Evolutionary conservation across 2,113 vertebrate genomes (phyloP), one percentile per base, ranked within the genome.

Genomic region (Ptychochromis oligacanthus): DNA sequence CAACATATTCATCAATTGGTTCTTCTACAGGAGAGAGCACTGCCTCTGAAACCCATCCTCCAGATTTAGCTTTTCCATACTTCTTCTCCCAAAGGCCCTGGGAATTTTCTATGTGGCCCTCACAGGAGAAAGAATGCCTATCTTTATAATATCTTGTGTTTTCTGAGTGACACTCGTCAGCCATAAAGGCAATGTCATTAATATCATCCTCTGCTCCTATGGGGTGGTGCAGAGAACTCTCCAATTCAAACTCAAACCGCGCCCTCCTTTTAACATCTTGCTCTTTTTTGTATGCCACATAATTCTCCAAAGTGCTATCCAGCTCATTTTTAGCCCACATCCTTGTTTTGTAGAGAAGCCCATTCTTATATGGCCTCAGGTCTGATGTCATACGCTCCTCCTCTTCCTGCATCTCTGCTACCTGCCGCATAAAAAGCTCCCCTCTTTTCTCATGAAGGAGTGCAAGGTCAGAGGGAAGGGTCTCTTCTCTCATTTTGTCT

Each of bases 261-360:
- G 86, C 79, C 78, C 88, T 86, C 65, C 80, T 43, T 7, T 62
- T 91, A 18, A 86, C 84, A 43, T 86, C 78, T 56, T 89, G 61
- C 72, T 86, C 88, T 86, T 92, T 93, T 89, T 92, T 95, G 92
- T 91, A 94, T 20, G 91, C 93, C 24, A 95, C 90, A 52, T 94
- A 95, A 88, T 96, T 93, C 54, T 82, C 94, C 74, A 92, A 81
- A 10, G 93, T 94, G 31, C 91, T 88, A 81, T 95, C 91, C 17
- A 94, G 62, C 49, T 94, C 95, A 85, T 94, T 96, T 82, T 80
- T 94, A 31, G 92, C 87, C 93, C 96, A 92, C 88, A 93, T 96
- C 76, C 95, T 95, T n/a, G 95, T 97, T 89, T 97, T 97, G 86
- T 97, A 96, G 79, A 97, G 93, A 83, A 97, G 95, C n/a, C 95